These are phyloP conservation scores for Piezodorus guildinii DNA, from an alignment of 1,140 invertebrate genomes.

Conservation along the genomic window DNA sequence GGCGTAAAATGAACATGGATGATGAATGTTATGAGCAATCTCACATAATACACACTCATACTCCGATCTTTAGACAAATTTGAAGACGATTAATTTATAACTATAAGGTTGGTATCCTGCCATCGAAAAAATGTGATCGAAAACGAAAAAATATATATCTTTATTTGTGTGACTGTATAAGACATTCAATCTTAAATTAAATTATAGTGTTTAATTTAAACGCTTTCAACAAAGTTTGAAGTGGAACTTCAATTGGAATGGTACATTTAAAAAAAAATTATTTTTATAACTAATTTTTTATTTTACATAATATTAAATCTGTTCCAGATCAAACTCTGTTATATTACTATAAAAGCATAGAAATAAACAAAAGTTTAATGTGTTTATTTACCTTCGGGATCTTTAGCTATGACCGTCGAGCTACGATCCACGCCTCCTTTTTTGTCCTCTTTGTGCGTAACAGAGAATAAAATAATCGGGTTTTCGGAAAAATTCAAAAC, in stretches of 20 bases:
- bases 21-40: constrained; percentile 4
- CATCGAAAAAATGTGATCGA: neutral
- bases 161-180: too few relatives aligned
- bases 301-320: neutral
- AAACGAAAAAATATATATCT: too few relatives aligned
- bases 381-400: constrained; percentile 65
- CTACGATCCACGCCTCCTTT: constrained; percentile 82
- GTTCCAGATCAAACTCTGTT: constrained; percentile 19
- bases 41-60: constrained; percentile 1
- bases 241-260: constrained; percentile 1
- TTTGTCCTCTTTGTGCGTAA: constrained; percentile 56
- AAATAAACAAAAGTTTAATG: constrained; percentile 17
- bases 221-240: constrained; percentile 5
- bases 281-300: neutral
- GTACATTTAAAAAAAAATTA: neutral
- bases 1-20: constrained; percentile 7
- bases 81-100: neutral
- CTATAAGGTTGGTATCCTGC: constrained; percentile 10
- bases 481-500: constrained; percentile 8
- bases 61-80: neutral
- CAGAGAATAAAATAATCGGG: constrained; percentile 18
- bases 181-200: too few relatives aligned
- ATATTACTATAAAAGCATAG: constrained; percentile 11
- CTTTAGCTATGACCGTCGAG: constrained; percentile 87
- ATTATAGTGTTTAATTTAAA: constrained; percentile 11